These are phyloP conservation scores for Hydrozoanthus gracilis DNA, from an alignment of 92 coral and sea anemone genomes.

Conservation along the genomic window DNA sequence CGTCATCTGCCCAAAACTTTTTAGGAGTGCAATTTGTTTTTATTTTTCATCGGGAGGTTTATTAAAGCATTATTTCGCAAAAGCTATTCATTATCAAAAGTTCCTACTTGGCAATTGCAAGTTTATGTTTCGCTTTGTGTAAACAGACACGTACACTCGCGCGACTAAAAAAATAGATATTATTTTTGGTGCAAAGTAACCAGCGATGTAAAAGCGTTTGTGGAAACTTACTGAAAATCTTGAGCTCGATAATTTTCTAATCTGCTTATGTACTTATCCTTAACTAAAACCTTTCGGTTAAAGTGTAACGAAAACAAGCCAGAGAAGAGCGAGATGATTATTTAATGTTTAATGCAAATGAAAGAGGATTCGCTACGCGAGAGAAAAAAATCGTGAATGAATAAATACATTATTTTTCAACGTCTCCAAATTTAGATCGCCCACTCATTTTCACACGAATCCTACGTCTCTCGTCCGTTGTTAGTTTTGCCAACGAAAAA, in stretches of 20 bases:
- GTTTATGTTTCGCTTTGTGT: not conserved
- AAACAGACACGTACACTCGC: not conserved
- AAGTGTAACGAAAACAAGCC: constrained; percentile 5
- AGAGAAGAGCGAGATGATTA: not conserved
- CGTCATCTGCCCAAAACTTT: not conserved
- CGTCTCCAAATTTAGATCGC: constrained; percentile 51
- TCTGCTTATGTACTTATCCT: not conserved
- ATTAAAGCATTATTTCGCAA: not conserved
- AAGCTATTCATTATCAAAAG: not conserved
- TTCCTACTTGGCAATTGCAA: not conserved
- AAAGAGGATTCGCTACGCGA: constrained; percentile 37
- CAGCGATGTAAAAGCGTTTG: not conserved
- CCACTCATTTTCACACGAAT: constrained; percentile 40
- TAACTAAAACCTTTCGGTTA: not conserved
- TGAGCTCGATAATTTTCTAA: not conserved
- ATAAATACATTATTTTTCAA: constrained; percentile 37
- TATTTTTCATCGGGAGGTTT: not conserved
- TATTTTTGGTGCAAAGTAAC: not conserved
- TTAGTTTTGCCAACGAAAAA: constrained; percentile 10
- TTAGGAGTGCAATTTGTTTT: not conserved
- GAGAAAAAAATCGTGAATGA: not conserved
- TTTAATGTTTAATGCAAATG: constrained; percentile 29
- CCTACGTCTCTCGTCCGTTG: not conserved
- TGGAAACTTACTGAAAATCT: not conserved
- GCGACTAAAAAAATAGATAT: not conserved